phyloP scores from a whole-genome alignment of 2,888 invertebrate species.

The Luperina testacea region DNA sequence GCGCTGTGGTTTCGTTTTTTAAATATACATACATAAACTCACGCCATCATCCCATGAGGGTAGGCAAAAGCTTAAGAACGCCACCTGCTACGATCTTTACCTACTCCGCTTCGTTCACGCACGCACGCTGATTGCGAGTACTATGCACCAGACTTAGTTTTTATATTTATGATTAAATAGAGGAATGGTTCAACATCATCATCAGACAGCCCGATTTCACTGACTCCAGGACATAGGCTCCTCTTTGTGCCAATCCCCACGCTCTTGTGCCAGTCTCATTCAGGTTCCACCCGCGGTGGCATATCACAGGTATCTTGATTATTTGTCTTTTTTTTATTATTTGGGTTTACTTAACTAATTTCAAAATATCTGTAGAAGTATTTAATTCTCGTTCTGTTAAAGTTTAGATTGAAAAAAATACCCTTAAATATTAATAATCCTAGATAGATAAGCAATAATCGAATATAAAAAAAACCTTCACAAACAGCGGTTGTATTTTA shows the following conservation, averaged over 20 bases:
- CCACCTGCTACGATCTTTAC: background rate
- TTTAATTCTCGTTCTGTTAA: background rate
- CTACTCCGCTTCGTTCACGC: background rate
- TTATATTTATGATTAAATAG: background rate
- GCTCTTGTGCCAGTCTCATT: background rate
- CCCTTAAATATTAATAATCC: background rate
- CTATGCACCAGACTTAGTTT: background rate
- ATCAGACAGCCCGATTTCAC: background rate
- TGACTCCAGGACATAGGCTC: background rate
- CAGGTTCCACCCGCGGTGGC: background rate
- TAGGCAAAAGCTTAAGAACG: background rate
- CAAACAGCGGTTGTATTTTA: background rate
- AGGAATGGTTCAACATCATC: background rate
- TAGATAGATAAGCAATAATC: background rate
- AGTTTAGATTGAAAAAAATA: background rate
- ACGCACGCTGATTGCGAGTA: background rate
- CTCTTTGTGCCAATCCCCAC: background rate
- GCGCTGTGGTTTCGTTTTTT: background rate
- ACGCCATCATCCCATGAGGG: background rate
- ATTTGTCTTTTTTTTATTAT: background rate
- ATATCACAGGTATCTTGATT: background rate
- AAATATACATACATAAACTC: background rate
- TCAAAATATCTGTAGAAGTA: background rate
- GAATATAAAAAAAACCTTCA: background rate
- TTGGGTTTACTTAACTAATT: background rate